Conservation (phyloP, 2,888 invertebrate species). For the Philonicus albiceps region DNA sequence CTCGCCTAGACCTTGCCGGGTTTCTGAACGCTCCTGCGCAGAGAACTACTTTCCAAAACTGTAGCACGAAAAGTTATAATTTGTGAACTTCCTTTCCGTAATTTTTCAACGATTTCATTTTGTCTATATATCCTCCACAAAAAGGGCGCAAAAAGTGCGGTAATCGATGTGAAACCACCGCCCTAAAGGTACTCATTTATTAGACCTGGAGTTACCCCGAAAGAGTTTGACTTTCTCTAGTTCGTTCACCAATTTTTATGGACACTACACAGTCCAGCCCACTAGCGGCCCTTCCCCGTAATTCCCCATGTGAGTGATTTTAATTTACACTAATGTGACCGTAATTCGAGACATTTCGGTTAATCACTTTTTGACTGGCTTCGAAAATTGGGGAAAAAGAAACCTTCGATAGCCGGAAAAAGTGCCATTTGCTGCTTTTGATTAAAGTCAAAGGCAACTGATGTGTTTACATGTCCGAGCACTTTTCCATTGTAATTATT, state of each 20-base stretch:
- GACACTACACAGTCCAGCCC: background rate
- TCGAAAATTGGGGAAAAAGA: conserved; percentile 2
- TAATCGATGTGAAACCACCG: background rate
- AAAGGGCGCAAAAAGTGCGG: background rate
- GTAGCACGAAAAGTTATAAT: conserved; percentile 4
- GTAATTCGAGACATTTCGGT: conserved; percentile 62
- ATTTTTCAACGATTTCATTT: background rate
- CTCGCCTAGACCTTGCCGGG: background rate
- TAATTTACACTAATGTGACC: conserved; percentile 63
- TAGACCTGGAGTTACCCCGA: conserved; percentile 8
- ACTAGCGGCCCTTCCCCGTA: background rate
- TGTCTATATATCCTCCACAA: background rate
- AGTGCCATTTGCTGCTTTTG: conserved; percentile 28
- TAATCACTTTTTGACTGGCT: conserved; percentile 57
- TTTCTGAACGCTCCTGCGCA: background rate
- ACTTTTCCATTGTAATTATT: background rate
- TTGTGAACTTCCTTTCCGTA: conserved; percentile 8
- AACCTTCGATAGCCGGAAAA: conserved; percentile 33
- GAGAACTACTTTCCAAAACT: background rate
- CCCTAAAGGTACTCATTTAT: conserved; percentile 4
- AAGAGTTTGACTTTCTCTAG: conserved; percentile 4
- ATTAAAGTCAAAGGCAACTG: background rate
- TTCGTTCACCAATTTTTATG: background rate
- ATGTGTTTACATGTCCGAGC: conserved; percentile 24
- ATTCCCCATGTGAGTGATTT: conserved; percentile 55